Base-by-base conservation (phyloP, 2,888 invertebrate species). In the Drosophila pseudotalamancana region DNA sequence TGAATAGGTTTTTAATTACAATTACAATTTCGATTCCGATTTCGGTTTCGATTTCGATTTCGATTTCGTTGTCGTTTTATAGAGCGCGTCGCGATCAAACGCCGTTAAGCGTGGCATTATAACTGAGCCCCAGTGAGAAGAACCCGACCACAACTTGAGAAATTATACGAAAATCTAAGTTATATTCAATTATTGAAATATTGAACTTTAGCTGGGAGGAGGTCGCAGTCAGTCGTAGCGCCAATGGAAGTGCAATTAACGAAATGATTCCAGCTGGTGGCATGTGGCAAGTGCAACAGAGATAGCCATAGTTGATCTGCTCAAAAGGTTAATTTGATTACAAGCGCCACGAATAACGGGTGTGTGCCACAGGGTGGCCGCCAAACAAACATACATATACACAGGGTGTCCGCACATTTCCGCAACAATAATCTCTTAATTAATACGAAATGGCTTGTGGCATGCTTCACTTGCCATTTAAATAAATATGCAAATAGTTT, bases 291-390 rank as follows among this genome's bases (percentile, higher is more conserved):
- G 68, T 61, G 73, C 56, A 55, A 73, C 53, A 50, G 65, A 65
- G 72, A 73, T 11, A 12, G 39, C 6, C 1, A 19, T 50, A 49
- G 16, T 59, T 37, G 40, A 25, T 51, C 35, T 34, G 32, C 29
- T 68, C 59, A 53, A 75, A 57, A 77, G 88, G 88, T 88, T 87
- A 88, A 88, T 88, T 88, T 69, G 87, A 88, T 88, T 83, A 80
- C 62, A 56, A 48, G 59, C 43, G 61, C 55, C 39, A 54, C 37
- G 14, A 8, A 43, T 68, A 72, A 49, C 37, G 72, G 73, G 73
- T 73, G 63, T 43, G 49, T 19, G n/a, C n/a, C 62, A 64, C 37
- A 62, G 45, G 61, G 68, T 76, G 76, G 16, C 21, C 16, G 18
- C 12, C 16, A 3, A 14, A 4, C 42, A n/a, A 14, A 18, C n/a